phyloP scores from a whole-genome alignment of 2,113 vertebrate species.

The Pardalotus punctatus region DNA sequence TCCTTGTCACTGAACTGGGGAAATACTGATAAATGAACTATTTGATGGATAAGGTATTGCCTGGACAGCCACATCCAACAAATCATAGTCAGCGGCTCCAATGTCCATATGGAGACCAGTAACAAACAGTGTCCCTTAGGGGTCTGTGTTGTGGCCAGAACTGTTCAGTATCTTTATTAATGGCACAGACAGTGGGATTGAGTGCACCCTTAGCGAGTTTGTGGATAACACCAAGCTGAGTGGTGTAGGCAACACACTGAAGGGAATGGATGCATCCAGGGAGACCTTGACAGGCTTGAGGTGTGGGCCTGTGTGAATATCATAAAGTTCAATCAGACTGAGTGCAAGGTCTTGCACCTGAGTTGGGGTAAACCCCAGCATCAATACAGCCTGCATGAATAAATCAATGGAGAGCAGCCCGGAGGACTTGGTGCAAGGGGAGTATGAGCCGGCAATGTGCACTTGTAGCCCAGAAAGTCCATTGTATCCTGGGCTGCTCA shows the following conservation, averaged over 20 bases:
- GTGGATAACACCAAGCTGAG: not conserved
- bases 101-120: not conserved
- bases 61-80: not conserved
- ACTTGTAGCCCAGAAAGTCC: not conserved
- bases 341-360: not conserved
- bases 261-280: not conserved
- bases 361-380: not conserved
- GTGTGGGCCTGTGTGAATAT: not conserved
- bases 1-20: not conserved
- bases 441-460: not conserved
- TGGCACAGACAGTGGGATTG: not conserved
- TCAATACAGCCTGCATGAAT: too few relatives aligned
- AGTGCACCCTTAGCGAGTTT: not conserved
- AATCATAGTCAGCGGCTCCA: not conserved
- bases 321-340: not conserved
- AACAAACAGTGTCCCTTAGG: not conserved
- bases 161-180: not conserved
- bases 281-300: not conserved
- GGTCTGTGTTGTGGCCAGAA: rapidly evolving
- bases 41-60: not conserved
- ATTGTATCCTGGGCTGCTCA: not conserved
- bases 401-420: not conserved
- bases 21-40: not conserved
- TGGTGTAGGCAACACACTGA: not conserved
- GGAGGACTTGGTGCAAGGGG: not conserved